Conservation (phyloP, 2,113 vertebrate species). For the Gobius niger region DNA sequence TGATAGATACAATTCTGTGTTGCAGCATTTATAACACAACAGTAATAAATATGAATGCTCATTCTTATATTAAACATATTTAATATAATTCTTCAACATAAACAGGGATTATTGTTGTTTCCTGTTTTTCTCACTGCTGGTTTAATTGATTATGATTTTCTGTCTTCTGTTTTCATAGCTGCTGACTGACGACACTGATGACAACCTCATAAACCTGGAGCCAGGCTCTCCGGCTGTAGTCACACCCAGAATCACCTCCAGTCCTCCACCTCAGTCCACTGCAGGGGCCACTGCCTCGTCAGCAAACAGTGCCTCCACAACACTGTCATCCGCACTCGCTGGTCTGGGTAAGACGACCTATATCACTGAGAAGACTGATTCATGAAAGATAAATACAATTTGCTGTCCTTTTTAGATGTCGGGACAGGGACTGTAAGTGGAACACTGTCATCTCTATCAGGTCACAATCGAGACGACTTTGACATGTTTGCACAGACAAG, state of each 20-base stretch:
- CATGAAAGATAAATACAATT: background rate
- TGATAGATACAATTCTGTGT: too few relatives aligned
- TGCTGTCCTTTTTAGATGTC: slow-evolving; percentile 76
- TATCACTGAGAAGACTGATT: background rate
- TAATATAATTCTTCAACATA: too few relatives aligned
- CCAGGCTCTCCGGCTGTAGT: slow-evolving; percentile 95
- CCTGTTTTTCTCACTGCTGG: too few relatives aligned
- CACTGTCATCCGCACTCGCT: slow-evolving; percentile 86
- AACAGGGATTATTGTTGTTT: too few relatives aligned
- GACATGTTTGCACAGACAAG: slow-evolving; percentile 97
- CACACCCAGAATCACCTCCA: slow-evolving; percentile 82
- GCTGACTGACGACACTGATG: slow-evolving; percentile 88
- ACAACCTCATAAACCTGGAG: slow-evolving; percentile 96
- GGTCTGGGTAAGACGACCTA: slow-evolving; percentile 82
- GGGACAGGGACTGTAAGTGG: slow-evolving; percentile 82
- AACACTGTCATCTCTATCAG: slow-evolving; percentile 82
- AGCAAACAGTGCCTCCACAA: slow-evolving; percentile 29
- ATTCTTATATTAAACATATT: too few relatives aligned
- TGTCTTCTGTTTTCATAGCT: slow-evolving; percentile 71
- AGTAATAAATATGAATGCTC: too few relatives aligned
- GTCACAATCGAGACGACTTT: slow-evolving; percentile 85
- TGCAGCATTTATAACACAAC: too few relatives aligned
- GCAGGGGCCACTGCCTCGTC: slow-evolving; percentile 41
- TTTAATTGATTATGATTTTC: background rate
- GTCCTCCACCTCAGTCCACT: slow-evolving; percentile 38